These are phyloP conservation scores for Ganaspis brasiliensis DNA, from an alignment of 2,888 invertebrate species.

Conservation along the genomic window DNA sequence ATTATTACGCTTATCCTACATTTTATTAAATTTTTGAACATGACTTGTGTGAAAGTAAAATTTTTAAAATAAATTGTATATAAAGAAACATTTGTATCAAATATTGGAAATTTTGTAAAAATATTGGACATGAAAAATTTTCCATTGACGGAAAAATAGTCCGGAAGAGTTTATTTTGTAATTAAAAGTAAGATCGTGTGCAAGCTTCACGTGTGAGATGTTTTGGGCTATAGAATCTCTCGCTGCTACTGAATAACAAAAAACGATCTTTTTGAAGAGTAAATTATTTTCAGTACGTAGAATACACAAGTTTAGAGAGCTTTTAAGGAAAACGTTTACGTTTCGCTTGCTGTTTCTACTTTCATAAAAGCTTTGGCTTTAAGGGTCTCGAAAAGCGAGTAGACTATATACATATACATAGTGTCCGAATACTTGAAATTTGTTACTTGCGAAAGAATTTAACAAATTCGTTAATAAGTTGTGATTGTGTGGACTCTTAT, in stretches of 20 bases:
- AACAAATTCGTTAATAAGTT: slow-evolving; percentile 6
- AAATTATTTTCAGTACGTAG: slow-evolving; percentile 16
- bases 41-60: too few species aligned
- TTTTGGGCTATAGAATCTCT: neutral
- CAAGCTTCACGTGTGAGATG: neutral
- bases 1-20: too few species aligned
- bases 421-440: neutral
- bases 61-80: too few species aligned
- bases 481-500: neutral
- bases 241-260: neutral
- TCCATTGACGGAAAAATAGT: too few species aligned
- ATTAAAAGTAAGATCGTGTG: neutral
- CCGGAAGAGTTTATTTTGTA: neutral
- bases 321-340: slow-evolving; percentile 25
- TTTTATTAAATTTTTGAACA: too few species aligned
- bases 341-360: neutral
- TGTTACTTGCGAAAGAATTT: slow-evolving; percentile 10
- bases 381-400: neutral
- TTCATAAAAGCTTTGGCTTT: slow-evolving; percentile 27
- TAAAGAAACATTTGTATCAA: too few species aligned
- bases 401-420: too few species aligned
- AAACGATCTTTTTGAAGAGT: slow-evolving; percentile 7
- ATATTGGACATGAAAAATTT: too few species aligned
- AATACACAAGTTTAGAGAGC: neutral
- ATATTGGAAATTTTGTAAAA: too few species aligned